phyloP scores from a whole-genome alignment of 2,797 vertebrate species.

The Epinephelus awoara region DNA sequence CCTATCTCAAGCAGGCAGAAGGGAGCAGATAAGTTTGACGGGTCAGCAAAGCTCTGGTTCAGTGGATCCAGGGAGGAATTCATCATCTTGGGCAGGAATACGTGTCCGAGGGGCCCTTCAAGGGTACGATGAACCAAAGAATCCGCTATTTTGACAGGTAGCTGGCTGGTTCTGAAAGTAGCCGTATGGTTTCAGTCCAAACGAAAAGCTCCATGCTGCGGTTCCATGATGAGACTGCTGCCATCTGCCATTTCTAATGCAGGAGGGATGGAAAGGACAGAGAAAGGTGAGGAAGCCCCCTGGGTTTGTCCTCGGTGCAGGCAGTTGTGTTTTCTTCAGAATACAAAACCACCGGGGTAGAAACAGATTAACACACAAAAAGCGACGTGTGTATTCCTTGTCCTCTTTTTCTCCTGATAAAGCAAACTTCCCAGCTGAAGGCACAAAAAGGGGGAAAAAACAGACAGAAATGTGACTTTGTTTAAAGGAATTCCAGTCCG shows the following conservation, averaged over 20 bases:
- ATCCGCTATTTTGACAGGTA: slow-evolving; percentile 30
- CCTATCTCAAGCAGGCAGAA: slow-evolving; percentile 95
- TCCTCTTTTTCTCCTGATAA: slow-evolving; percentile 3
- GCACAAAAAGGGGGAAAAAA: slow-evolving; percentile 46
- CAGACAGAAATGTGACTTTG: slow-evolving; percentile 46
- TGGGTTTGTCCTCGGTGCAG: slow-evolving; percentile 28
- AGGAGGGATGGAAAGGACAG: slow-evolving; percentile 41
- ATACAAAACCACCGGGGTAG: slow-evolving; percentile 13
- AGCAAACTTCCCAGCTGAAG: slow-evolving; percentile 47
- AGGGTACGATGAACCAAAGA: slow-evolving; percentile 52
- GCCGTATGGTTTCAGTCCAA: slow-evolving; percentile 59
- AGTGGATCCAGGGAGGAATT: slow-evolving; percentile 92
- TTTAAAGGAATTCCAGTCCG: slow-evolving; percentile 65
- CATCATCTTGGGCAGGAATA: slow-evolving; percentile 91
- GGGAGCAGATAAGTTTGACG: slow-evolving; percentile 76
- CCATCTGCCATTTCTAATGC: slow-evolving; percentile 58
- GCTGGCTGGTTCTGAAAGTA: slow-evolving; percentile 19
- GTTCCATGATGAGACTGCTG: slow-evolving; percentile 33
- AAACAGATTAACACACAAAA: slow-evolving; percentile 21
- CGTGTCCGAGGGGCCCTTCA: slow-evolving; percentile 63
- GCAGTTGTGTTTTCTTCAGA: slow-evolving; percentile 19
- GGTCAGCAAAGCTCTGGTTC: slow-evolving; percentile 86
- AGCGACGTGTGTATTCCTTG: slow-evolving; percentile 23
- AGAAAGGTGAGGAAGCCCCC: slow-evolving; percentile 51
- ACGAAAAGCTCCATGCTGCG: slow-evolving; percentile 49